Percentiles rank a stretch among this genome's conserved stretches.
Conservation (phyloP, 2,113 vertebrate genomes). For the Silurus glanis region DNA sequence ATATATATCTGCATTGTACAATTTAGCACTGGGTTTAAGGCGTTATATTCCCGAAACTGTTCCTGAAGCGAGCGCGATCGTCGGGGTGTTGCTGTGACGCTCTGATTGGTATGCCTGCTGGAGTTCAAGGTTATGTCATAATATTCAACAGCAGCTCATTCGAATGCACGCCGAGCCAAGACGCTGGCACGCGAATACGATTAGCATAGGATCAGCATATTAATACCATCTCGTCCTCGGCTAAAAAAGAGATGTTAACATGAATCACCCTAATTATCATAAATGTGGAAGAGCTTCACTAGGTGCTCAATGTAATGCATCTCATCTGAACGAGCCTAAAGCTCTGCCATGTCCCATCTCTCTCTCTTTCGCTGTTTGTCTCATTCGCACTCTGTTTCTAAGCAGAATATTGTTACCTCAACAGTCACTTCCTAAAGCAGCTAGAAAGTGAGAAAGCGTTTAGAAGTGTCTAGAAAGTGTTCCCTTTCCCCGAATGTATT, state of each 20-base stretch:
- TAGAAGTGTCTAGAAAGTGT: background rate
- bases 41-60: background rate
- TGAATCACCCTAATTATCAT: constrained; percentile 64
- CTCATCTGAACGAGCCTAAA: constrained; percentile 33
- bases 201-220: constrained; percentile 49
- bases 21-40: background rate
- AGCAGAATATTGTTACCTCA: background rate
- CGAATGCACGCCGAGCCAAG: constrained; percentile 2
- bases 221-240: constrained; percentile 41
- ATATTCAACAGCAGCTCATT: constrained; percentile 32
- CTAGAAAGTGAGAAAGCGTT: no score
- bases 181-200: constrained; percentile 29
- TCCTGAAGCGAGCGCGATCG: background rate
- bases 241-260: constrained; percentile 45
- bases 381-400: background rate
- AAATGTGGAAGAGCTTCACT: constrained; percentile 55
- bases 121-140: constrained; percentile 28
- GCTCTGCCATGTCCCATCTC: background rate
- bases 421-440: background rate
- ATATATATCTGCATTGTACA: background rate
- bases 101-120: background rate
- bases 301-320: constrained; percentile 39
- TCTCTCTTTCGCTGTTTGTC: background rate
- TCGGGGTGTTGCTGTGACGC: background rate
- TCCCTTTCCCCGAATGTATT: background rate